Conservation (phyloP, 2,113 vertebrate species). For the Microcebus tavaratra region DNA sequence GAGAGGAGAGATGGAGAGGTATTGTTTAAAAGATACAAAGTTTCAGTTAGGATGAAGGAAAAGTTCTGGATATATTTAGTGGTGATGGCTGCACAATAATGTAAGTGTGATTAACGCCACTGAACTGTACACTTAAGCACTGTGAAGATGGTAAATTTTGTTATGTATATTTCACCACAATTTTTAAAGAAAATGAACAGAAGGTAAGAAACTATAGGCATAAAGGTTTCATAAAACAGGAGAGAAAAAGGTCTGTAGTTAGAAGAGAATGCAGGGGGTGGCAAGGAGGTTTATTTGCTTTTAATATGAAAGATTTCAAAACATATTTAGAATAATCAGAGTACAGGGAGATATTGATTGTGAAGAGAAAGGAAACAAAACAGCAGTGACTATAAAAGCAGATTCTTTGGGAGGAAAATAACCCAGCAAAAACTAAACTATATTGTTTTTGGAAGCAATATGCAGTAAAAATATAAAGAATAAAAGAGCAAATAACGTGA, state of each 20-base stretch:
- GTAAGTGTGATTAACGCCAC: not conserved
- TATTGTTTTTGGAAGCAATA: not conserved
- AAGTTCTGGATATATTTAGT: not conserved
- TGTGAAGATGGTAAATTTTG: not conserved
- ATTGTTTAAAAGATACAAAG: not conserved
- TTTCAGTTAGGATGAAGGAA: not conserved
- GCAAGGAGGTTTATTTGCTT: not conserved
- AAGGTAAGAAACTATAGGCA: not conserved
- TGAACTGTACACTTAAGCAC: not conserved
- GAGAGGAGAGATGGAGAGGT: rapidly evolving
- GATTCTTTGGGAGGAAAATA: not conserved
- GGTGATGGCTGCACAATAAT: not conserved
- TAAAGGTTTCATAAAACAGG: not conserved
- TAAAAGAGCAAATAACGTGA: not conserved
- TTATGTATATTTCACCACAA: not conserved
- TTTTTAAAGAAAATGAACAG: not conserved
- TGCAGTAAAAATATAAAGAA: not conserved
- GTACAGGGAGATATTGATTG: not conserved
- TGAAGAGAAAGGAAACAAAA: not conserved
- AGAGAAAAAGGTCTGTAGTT: not conserved
- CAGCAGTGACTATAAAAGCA: not conserved
- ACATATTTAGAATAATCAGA: not conserved
- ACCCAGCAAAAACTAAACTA: not conserved
- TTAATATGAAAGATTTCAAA: not conserved
- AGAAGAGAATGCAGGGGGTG: not conserved